Evolutionary conservation across 2,888 invertebrate genomes (phyloP).

Genomic region (Calliphora vomitoria): DNA sequence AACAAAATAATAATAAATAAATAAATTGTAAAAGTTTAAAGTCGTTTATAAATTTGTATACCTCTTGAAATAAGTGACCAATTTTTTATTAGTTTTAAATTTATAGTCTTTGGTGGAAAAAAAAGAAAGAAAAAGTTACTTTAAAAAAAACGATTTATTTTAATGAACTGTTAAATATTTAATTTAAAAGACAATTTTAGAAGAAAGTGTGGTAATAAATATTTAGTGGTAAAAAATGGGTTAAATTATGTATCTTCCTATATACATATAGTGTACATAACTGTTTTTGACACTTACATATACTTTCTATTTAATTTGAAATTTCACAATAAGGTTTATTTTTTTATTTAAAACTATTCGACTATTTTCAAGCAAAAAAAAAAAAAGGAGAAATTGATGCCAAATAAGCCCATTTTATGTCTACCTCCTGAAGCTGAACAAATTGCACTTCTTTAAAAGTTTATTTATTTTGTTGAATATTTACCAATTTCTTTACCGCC

Average conservation of each 20-base stretch:
- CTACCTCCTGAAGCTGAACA: no score
- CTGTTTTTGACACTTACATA: no score
- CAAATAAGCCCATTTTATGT: no score
- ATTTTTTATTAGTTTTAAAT: not conserved
- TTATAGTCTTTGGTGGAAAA: not conserved
- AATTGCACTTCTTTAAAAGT: no score
- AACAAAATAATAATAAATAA: slow-evolving; percentile 17
- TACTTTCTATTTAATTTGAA: no score
- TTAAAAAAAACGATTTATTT: not conserved
- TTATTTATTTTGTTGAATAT: no score
- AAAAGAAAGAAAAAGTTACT: slow-evolving; percentile 25
- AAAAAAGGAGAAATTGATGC: no score
- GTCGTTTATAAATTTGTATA: slow-evolving; percentile 8
- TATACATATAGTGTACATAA: no score
- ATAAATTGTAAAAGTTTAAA: slow-evolving; percentile 25
- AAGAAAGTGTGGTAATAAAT: not conserved
- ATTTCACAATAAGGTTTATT: not conserved
- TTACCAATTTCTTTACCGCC: no score
- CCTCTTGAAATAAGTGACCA: not conserved
- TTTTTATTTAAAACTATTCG: not conserved
- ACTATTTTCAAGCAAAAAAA: no score
- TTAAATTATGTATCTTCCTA: no score
- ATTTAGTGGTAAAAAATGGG: no score
- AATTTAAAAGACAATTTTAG: not conserved
- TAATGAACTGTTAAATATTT: slow-evolving; percentile 7